These are phyloP conservation scores for Coregonus suidteri DNA, from an alignment of 2,797 vertebrate species.

Conservation along the genomic window DNA sequence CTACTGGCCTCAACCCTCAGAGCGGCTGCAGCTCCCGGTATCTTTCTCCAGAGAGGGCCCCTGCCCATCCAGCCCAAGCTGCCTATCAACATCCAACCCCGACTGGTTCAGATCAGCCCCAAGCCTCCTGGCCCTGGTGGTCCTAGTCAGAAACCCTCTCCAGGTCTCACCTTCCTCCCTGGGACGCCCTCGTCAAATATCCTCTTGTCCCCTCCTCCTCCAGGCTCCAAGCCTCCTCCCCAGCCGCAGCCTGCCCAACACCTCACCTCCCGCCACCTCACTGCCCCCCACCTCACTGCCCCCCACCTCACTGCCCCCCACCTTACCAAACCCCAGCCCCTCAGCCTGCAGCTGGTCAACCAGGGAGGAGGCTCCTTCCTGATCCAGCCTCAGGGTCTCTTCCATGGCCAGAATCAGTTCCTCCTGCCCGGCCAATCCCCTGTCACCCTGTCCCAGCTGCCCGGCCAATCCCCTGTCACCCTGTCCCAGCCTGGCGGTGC, in stretches of 20 bases:
- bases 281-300: constrained; percentile 43
- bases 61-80: constrained; percentile 80
- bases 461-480: constrained; percentile 72
- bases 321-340: constrained; percentile 58
- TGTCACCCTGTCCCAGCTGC: constrained; percentile 73
- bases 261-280: constrained; percentile 57
- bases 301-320: constrained; percentile 43
- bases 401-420: constrained; percentile 80
- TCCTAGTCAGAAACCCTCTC: constrained; percentile 64
- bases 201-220: constrained; percentile 68
- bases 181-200: constrained; percentile 73
- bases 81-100: constrained; percentile 80
- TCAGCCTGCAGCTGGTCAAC: constrained; percentile 80
- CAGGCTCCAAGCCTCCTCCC: constrained; percentile 63
- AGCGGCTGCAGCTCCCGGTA: constrained; percentile 59
- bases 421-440: constrained; percentile 63
- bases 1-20: constrained; percentile 66
- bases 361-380: constrained; percentile 80
- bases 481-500: constrained; percentile 57
- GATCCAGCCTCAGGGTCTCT: constrained; percentile 80
- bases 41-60: constrained; percentile 72
- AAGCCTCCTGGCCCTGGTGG: constrained; percentile 61
- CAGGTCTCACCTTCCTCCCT: constrained; percentile 74
- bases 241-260: constrained; percentile 46
- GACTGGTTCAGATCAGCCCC: constrained; percentile 80